Conservation (phyloP, 1,140 invertebrate species). For the Mercenaria mercenaria region DNA sequence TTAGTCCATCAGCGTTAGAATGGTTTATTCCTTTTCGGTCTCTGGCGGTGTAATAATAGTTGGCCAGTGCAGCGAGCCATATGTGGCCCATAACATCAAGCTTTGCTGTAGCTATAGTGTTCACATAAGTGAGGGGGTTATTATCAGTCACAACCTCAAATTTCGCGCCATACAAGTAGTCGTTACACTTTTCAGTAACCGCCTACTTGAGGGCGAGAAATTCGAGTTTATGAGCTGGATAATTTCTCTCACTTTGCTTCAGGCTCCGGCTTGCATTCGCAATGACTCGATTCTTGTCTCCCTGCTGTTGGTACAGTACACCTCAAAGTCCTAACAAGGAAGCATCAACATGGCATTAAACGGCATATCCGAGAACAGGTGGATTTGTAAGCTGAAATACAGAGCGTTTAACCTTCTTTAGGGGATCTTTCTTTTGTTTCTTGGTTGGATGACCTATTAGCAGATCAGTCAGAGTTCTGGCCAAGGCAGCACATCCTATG, state of each 20-base stretch:
- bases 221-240: conserved; percentile 53
- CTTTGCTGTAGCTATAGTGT: not conserved
- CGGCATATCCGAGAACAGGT: conserved; percentile 22
- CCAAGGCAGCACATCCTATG: conserved; percentile 53
- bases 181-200: conserved; percentile 49
- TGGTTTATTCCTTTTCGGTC: not conserved
- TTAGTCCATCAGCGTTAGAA: not conserved
- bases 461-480: not conserved
- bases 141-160: conserved; percentile 43
- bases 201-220: conserved; percentile 55
- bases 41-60: not conserved
- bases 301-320: conserved; percentile 20
- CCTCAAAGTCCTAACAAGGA: not conserved
- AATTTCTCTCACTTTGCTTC: conserved; percentile 52
- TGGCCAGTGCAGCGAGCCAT: not conserved
- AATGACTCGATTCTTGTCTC: conserved; percentile 23
- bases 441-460: not conserved
- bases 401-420: not conserved
- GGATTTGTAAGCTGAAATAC: not conserved
- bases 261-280: conserved; percentile 58
- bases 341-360: conserved; percentile 10
- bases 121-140: not conserved
- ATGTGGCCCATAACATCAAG: not conserved
- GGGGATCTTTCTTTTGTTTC: not conserved
- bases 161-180: conserved; percentile 52